phyloP scores from a whole-genome alignment of 2,113 vertebrate genomes.

The Anolis sagrei region DNA sequence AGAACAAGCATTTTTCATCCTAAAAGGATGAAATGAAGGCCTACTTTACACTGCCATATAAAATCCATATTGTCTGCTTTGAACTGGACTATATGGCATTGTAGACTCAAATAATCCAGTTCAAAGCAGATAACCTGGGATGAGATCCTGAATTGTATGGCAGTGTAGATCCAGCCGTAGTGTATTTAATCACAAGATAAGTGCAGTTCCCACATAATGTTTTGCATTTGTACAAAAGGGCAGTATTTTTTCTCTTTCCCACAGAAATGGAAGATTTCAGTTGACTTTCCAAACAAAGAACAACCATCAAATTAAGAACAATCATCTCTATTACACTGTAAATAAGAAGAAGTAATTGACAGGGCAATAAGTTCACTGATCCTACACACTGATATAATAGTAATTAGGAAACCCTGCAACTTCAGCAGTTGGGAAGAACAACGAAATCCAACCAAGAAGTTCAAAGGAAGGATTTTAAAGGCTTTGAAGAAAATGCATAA shows the following conservation, averaged over 20 bases:
- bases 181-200: slow-evolving; percentile 10
- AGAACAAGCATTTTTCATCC: slow-evolving; percentile 24
- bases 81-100: too few species aligned
- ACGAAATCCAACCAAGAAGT: slow-evolving; percentile 42
- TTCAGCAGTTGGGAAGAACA: slow-evolving; percentile 48
- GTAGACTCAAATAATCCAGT: too few species aligned
- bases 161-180: not conserved
- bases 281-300: slow-evolving; percentile 53
- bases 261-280: slow-evolving; percentile 35
- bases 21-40: slow-evolving; percentile 30
- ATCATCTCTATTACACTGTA: slow-evolving; percentile 54
- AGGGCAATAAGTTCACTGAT: slow-evolving; percentile 51
- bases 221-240: slow-evolving; percentile 35
- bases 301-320: slow-evolving; percentile 54
- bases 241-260: slow-evolving; percentile 12
- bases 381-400: slow-evolving; percentile 29
- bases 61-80: too few species aligned
- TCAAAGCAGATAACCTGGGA: too few species aligned
- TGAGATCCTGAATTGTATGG: too few species aligned
- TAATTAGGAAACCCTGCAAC: slow-evolving; percentile 48
- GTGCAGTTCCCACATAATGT: slow-evolving; percentile 32
- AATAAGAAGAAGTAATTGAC: slow-evolving; percentile 55
- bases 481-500: slow-evolving; percentile 24
- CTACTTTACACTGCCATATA: too few species aligned
- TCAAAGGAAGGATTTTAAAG: slow-evolving; percentile 53